Evolutionary conservation across 2,113 vertebrate genomes (phyloP).

Genomic region (Cephalopterus ornatus): DNA sequence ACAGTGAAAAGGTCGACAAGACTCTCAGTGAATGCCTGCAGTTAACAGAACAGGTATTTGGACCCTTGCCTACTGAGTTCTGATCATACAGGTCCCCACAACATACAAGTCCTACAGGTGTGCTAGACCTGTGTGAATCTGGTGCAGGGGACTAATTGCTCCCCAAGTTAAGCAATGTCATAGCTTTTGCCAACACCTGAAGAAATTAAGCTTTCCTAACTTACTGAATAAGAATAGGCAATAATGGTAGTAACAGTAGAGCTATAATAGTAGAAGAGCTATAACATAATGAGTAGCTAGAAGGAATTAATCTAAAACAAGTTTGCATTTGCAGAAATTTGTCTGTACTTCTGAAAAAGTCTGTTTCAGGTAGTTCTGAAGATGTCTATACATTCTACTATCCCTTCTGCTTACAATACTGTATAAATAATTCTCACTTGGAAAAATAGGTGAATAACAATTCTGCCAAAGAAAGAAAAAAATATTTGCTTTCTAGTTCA

Average conservation of each 20-base stretch:
- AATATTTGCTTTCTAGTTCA: background rate
- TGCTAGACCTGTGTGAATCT: background rate
- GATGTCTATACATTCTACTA: background rate
- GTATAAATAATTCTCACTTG: background rate
- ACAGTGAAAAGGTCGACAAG: conserved; percentile 65
- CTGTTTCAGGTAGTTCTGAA: background rate
- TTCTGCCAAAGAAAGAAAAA: background rate
- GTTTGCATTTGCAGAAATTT: background rate
- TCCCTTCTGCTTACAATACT: background rate
- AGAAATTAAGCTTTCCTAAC: background rate
- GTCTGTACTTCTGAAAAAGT: background rate
- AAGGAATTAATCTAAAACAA: background rate
- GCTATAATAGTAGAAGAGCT: background rate
- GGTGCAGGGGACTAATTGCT: background rate
- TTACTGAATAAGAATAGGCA: background rate
- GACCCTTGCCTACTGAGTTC: background rate
- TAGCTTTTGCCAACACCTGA: background rate
- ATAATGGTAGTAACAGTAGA: background rate
- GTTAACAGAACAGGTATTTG: conserved; percentile 70
- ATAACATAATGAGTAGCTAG: background rate
- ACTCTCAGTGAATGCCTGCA: conserved; percentile 68
- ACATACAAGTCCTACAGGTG: rapidly evolving
- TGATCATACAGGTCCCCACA: background rate
- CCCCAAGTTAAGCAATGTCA: background rate
- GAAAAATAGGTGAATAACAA: background rate